Evolutionary conservation across 1,140 invertebrate species (phyloP).

Genomic region (Magallana gigas): DNA sequence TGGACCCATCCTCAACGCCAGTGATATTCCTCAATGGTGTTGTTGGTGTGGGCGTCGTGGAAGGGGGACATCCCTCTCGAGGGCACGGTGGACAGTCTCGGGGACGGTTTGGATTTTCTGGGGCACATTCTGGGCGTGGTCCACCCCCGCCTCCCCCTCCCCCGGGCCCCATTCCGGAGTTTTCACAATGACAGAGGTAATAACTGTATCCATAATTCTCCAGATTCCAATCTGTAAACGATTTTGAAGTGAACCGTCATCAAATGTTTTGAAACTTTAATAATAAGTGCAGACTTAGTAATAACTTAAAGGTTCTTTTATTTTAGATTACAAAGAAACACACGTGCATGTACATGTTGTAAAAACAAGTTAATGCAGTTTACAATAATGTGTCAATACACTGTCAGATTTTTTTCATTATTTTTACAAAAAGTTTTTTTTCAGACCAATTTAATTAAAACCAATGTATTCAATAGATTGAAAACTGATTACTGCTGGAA

Average conservation of each 20-base stretch:
- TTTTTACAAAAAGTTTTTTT: too few relatives aligned
- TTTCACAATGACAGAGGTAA: constrained; percentile 18
- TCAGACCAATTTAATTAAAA: too few relatives aligned
- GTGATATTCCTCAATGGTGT: neutral
- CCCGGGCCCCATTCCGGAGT: neutral
- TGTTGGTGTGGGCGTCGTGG: neutral
- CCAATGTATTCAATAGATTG: too few relatives aligned
- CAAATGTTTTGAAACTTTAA: too few relatives aligned
- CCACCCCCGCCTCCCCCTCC: neutral
- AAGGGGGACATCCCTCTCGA: neutral
- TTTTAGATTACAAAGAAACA: too few relatives aligned
- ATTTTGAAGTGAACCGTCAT: too few relatives aligned
- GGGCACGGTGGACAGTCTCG: neutral
- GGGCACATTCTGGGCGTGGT: constrained; percentile 15
- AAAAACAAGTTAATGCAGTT: neutral
- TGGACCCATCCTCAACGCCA: neutral
- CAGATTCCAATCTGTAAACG: neutral
- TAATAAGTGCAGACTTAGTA: too few relatives aligned
- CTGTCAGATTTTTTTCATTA: too few relatives aligned
- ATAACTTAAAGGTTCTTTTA: too few relatives aligned
- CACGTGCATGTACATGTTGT: neutral
- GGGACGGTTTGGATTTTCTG: neutral
- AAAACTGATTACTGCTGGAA: too few relatives aligned
- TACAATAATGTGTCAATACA: neutral
- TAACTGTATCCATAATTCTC: neutral